Conservation (phyloP, 2,888 invertebrate species). For the Ophraella communa region DNA sequence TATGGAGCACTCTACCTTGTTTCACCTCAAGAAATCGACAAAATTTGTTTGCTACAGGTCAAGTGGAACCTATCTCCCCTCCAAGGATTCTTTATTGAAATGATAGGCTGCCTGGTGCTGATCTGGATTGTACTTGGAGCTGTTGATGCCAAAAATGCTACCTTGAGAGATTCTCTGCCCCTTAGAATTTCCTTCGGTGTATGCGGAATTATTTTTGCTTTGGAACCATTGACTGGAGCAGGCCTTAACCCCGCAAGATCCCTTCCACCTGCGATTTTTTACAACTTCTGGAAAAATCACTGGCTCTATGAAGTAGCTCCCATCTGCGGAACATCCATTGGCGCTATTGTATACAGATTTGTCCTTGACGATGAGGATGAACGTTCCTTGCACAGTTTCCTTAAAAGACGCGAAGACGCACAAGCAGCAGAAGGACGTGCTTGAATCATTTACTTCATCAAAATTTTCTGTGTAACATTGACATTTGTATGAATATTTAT, state of each 20-base stretch:
- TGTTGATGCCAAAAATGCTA: constrained; percentile 10
- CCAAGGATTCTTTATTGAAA: constrained; percentile 36
- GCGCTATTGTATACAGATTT: constrained; percentile 30
- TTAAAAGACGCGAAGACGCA: not conserved
- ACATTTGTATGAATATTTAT: too few relatives aligned
- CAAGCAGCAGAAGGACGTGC: not conserved
- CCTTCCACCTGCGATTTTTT: constrained; percentile 29
- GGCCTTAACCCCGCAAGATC: constrained; percentile 37
- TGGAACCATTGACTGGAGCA: constrained; percentile 28
- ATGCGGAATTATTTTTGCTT: constrained; percentile 10
- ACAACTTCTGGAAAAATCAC: constrained; percentile 23
- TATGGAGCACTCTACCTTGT: constrained; percentile 26
- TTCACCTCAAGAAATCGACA: not conserved
- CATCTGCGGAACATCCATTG: constrained; percentile 20
- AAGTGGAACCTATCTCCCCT: not conserved
- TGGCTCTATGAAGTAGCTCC: constrained; percentile 36
- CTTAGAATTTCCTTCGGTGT: constrained; percentile 17
- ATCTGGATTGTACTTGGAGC: constrained; percentile 30
- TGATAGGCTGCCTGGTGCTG: constrained; percentile 7
- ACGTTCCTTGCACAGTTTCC: constrained; percentile 20
- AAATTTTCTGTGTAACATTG: too few relatives aligned
- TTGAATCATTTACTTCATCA: not conserved
- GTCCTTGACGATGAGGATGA: constrained; percentile 14
- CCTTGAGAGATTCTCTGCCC: constrained; percentile 23
- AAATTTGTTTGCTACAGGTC: constrained; percentile 25